Evolutionary conservation across 1,140 invertebrate species (phyloP).

Genomic region (Hycleus cichorii): DNA sequence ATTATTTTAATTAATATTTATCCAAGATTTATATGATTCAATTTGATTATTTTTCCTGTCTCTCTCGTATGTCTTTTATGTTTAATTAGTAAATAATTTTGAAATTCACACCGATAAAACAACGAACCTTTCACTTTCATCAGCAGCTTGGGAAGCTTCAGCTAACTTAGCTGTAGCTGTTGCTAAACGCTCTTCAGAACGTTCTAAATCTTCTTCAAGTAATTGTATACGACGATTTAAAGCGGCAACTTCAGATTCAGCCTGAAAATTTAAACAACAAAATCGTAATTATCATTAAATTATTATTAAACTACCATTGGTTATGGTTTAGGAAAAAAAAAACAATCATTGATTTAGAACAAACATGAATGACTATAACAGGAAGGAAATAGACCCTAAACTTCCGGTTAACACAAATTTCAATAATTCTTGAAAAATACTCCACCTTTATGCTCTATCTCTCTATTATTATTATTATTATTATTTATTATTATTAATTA

Average conservation of each 20-base stretch:
- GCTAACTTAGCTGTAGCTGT: slow-evolving; percentile 95
- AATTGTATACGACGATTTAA: slow-evolving; percentile 97
- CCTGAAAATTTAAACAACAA: slow-evolving; percentile 55
- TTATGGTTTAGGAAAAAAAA: no score
- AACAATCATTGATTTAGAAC: no score
- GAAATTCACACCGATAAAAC: neutral
- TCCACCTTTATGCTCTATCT: neutral
- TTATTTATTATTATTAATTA: no score
- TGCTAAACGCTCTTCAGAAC: slow-evolving; percentile 94
- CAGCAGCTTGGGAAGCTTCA: slow-evolving; percentile 96
- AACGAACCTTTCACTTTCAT: slow-evolving; percentile 98
- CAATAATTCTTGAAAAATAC: neutral
- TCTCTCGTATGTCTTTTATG: no score
- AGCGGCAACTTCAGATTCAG: slow-evolving; percentile 96
- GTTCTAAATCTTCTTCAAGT: slow-evolving; percentile 96
- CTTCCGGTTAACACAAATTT: neutral
- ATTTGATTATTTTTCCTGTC: no score
- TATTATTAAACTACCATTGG: no score
- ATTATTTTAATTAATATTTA: no score
- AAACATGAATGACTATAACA: neutral
- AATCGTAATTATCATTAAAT: neutral
- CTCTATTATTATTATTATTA: no score
- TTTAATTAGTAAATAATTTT: no score
- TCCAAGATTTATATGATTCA: no score
- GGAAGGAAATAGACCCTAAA: slow-evolving; percentile 5